Percentiles rank a stretch among this genome's conserved stretches.
These are phyloP conservation scores for Cynaeus angustus DNA, from an alignment of 2,888 invertebrate genomes.

Conservation along the genomic window DNA sequence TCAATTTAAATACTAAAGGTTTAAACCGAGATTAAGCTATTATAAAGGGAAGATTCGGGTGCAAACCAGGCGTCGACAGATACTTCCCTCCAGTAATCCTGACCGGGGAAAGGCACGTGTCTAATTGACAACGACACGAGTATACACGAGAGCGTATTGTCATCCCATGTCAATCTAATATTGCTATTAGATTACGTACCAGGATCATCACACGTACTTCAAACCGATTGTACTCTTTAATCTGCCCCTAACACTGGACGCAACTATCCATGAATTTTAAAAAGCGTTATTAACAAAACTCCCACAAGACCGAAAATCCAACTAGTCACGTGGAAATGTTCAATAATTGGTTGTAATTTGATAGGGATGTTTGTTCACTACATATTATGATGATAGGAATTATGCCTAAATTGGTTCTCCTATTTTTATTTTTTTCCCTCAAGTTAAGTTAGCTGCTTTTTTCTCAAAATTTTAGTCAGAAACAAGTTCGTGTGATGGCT, in stretches of 20 bases:
- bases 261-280: slow-evolving; percentile 51
- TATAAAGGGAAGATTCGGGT: slow-evolving; percentile 37
- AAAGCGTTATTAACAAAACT: slow-evolving; percentile 46
- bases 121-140: slow-evolving; percentile 64
- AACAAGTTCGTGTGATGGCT: too few species aligned
- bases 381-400: too few species aligned
- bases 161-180: slow-evolving; percentile 64
- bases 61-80: slow-evolving; percentile 31
- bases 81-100: slow-evolving; percentile 54
- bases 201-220: slow-evolving; percentile 58
- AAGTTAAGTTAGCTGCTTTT: too few species aligned
- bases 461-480: too few species aligned
- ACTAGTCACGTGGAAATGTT: slow-evolving; percentile 32
- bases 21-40: slow-evolving; percentile 25
- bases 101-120: slow-evolving; percentile 59
- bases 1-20: background rate
- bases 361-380: too few species aligned
- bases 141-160: slow-evolving; percentile 61
- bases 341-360: slow-evolving; percentile 40
- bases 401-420: too few species aligned
- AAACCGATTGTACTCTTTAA: slow-evolving; percentile 55
- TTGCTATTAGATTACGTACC: slow-evolving; percentile 67
- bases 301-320: slow-evolving; percentile 28
- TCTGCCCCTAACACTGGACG: slow-evolving; percentile 44
- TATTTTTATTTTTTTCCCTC: too few species aligned